These are phyloP conservation scores for Anaspis maculata DNA, from an alignment of 2,888 invertebrate genomes.

Conservation along the genomic window DNA sequence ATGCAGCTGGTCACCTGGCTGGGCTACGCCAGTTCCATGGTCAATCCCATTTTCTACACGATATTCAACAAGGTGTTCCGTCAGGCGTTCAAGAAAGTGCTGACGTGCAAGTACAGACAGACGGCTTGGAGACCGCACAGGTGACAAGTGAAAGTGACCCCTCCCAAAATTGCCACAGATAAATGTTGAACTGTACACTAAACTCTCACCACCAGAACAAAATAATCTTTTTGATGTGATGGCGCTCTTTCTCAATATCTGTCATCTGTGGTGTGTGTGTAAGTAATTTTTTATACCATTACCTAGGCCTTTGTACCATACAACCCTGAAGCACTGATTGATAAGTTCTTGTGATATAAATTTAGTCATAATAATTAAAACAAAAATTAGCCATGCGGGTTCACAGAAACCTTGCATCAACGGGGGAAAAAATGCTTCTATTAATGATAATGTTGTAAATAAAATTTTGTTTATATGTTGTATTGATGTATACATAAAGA, in stretches of 20 bases:
- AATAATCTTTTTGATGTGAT: too few species aligned
- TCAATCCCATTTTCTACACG: conserved; percentile 93
- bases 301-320: too few species aligned
- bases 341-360: conserved; percentile 24
- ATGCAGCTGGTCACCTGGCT: conserved; percentile 87
- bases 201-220: too few species aligned
- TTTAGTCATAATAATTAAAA: too few species aligned
- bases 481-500: too few species aligned
- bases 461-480: conserved; percentile 31
- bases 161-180: conserved; percentile 1
- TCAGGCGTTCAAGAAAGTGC: conserved; percentile 80
- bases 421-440: conserved; percentile 39
- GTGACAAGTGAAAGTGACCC: conserved; percentile 33
- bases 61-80: conserved; percentile 92
- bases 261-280: too few species aligned
- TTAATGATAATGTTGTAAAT: conserved; percentile 21
- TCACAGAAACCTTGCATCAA: too few species aligned
- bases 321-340: too few species aligned
- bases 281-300: too few species aligned
- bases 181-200: too few species aligned
- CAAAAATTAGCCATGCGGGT: too few species aligned
- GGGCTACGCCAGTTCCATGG: conserved; percentile 90
- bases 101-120: conserved; percentile 66
- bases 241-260: too few species aligned
- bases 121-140: conserved; percentile 51